phyloP scores from a whole-genome alignment of 2,888 invertebrate species.

The Drosophila multiciliata region DNA sequence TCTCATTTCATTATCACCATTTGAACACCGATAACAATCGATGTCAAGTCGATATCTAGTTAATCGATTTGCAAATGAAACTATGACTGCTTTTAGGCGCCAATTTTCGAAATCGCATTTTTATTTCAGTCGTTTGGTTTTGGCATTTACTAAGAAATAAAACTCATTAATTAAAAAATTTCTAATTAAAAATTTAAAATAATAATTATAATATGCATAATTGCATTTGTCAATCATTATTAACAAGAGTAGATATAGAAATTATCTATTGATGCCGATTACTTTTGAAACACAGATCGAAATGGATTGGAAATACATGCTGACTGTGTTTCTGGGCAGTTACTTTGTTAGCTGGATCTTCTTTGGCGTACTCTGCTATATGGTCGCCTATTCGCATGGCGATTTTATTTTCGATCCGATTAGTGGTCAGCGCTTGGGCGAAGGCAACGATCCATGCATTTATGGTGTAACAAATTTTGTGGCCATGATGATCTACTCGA shows the following conservation, averaged over 20 bases:
- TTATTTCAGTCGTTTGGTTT: neutral
- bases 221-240: neutral
- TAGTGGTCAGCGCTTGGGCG: conserved; percentile 83
- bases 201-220: neutral
- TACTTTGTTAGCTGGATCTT: conserved; percentile 93
- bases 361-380: conserved; percentile 92
- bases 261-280: neutral
- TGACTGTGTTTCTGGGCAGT: conserved; percentile 93
- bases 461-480: conserved; percentile 88
- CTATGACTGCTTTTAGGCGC: neutral
- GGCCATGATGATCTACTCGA: conserved; percentile 91
- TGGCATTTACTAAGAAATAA: neutral
- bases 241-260: neutral
- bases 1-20: conserved; percentile 11
- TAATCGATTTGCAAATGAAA: conserved; percentile 6
- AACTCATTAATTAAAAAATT: neutral
- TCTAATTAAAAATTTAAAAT: neutral
- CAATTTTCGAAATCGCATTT: neutral
- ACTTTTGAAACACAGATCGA: conserved; percentile 84
- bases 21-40: conserved; percentile 10
- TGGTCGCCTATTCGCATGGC: conserved; percentile 90
- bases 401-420: conserved; percentile 89
- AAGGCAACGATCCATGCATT: conserved; percentile 86
- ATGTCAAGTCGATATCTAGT: neutral
- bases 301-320: conserved; percentile 95